These are phyloP conservation scores for Notodonta dromedarius DNA, from an alignment of 2,888 invertebrate species.

Conservation along the genomic window DNA sequence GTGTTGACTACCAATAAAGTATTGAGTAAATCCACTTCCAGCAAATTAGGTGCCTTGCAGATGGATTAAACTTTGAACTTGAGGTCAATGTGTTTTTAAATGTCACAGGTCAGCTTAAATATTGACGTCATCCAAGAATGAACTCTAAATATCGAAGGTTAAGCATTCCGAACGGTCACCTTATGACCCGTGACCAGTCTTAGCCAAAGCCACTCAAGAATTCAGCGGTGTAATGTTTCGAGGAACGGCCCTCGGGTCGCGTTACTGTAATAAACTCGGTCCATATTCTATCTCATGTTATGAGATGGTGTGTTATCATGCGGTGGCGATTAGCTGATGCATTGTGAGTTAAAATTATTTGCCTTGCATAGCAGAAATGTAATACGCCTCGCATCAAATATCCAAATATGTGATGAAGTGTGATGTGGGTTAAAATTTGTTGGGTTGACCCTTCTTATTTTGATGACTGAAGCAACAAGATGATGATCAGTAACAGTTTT, in stretches of 20 bases:
- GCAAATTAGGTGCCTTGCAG: not conserved
- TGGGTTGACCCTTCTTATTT: no score
- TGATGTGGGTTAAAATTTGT: no score
- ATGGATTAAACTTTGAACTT: not conserved
- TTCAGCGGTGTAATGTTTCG: slow-evolving; percentile 56
- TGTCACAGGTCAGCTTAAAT: not conserved
- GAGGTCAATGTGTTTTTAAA: not conserved
- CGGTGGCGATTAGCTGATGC: slow-evolving; percentile 5
- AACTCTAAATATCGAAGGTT: slow-evolving; percentile 10
- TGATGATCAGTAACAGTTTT: no score
- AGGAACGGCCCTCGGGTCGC: slow-evolving; percentile 47
- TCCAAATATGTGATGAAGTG: no score
- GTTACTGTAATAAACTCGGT: slow-evolving; percentile 44
- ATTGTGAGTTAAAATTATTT: not conserved
- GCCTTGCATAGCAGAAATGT: not conserved
- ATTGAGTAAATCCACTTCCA: no score
- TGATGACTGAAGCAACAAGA: no score
- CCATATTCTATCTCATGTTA: slow-evolving; percentile 26
- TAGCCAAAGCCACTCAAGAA: slow-evolving; percentile 54
- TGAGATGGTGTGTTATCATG: slow-evolving; percentile 29
- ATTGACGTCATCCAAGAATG: not conserved
- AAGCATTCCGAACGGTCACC: slow-evolving; percentile 24
- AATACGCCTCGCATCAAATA: no score
- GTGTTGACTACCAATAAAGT: no score
- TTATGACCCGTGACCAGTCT: slow-evolving; percentile 43